Evolutionary conservation across 2,797 vertebrate species (phyloP), one percentile per base, ranked within the genome.

Genomic region (Ficedula albicollis): DNA sequence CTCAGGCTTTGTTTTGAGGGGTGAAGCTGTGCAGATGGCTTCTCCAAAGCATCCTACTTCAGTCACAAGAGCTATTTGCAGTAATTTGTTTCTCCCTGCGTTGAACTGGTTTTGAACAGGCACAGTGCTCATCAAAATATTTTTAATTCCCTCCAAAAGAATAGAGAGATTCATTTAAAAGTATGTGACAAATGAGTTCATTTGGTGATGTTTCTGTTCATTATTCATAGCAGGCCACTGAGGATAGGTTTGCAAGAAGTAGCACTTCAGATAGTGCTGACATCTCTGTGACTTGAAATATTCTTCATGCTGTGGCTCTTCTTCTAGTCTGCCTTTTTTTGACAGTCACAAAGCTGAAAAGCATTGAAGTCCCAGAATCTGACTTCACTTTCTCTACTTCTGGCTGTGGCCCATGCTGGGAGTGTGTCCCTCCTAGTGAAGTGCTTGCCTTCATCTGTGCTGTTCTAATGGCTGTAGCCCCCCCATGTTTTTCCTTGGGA

Each of bases 11-110:
- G 48, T 48, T 52, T 4, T 5, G 10, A 3, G 5, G 13, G 5
- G 25, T 30, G 19, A 69, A 94, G 32, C 51, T 34, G n/a, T 62
- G 38, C 54, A 94, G 36, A 59, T 70, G 51, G 18, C 9, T 60
- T 72, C 75, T 94, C 66, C 7, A 15, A 90, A 75, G n/a, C n/a
- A 89, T 90, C 55, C 59, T 44, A 9, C 38, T 87, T 62, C 46
- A 87, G 34, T 64, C 56, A 58, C 39, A 55, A 84, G 81, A 82
- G 29, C 73, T 69, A 38, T 94, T 92, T 92, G 46, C 25, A 69
- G 56, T 46, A 66, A 87, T 87, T 93, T 62, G 27, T 76, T 93
- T 95, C 78, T 88, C 36, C 49, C 22, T 59, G 13, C 6, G 0
- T 44, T 73, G 54, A 86, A 76, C 55, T 72, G 52, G n/a, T 91